Evolutionary conservation across 2,888 invertebrate species (phyloP), one percentile per base, ranked within the genome.

Genomic region (Zygothrica quintamaculata): DNA sequence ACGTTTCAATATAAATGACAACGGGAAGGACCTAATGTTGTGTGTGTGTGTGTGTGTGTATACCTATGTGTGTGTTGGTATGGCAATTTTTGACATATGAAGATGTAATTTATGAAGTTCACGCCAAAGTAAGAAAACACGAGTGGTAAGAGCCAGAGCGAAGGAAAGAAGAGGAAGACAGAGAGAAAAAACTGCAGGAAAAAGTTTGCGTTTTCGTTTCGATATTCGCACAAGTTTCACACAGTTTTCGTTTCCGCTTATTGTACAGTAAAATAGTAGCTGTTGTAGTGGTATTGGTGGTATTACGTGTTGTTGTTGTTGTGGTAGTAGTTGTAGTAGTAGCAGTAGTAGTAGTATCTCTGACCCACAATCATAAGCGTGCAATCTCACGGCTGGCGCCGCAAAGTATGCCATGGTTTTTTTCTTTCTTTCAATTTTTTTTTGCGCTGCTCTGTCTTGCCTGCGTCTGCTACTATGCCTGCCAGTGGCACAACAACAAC

Each of bases 21-120:
- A 36, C 25, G 48, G 18, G 15, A 43, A 52, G 40, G 44, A 43
- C 52, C 33, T 50, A 44, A 36, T 56, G n/a, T n/a, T 12, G 36
- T 15, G 15, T 31, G 18, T 6, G 15, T 26, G n/a, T 12, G 26
- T 26, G 11, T 3, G n/a, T 33, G 9, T 11, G 18, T 22, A 5
- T 22, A 5, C 3, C 3, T 33, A 5, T 11, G 33, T 1, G n/a
- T 33, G 33, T 33, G 33, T 33, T 3, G 3, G 61, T 65, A 65
- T 61, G 66, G 55, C 68, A 50, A 79, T 65, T 74, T 79, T 57
- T 84, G 81, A 84, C 85, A 71, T 77, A 84, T 84, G 67, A 82
- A 79, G 85, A 62, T 74, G 77, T 84, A 84, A 82, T 84, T 82
- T 82, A 82, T 82, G 82, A 84, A 84, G 74, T 81, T 77, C 58